Evolutionary conservation across 2,113 vertebrate genomes (phyloP).

Genomic region (Verasper variegatus): DNA sequence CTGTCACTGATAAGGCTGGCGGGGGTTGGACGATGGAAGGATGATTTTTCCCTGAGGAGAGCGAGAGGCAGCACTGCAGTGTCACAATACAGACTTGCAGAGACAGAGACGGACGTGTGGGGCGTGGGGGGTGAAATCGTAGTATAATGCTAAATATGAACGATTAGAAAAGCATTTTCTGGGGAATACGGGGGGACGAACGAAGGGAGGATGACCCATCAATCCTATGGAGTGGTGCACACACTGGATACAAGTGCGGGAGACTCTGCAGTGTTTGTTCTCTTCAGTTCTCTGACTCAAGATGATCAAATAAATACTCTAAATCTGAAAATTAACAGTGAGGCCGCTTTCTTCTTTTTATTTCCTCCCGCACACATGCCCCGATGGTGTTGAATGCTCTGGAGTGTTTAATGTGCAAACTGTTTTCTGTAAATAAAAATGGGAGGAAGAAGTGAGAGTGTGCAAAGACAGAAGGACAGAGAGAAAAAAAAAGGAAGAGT

Average conservation of each 20-base stretch:
- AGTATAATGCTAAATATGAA: conserved; percentile 47
- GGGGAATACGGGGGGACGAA: neutral
- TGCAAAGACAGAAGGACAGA: neutral
- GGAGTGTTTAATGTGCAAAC: conserved; percentile 59
- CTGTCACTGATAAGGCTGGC: conserved; percentile 73
- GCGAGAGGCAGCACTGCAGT: conserved; percentile 37
- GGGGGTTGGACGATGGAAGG: conserved; percentile 54
- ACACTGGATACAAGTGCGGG: conserved; percentile 23
- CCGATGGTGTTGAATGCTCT: conserved; percentile 28
- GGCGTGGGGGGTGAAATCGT: conserved; percentile 12
- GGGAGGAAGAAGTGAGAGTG: conserved; percentile 6
- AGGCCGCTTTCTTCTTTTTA: conserved; percentile 28
- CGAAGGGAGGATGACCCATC: conserved; percentile 15
- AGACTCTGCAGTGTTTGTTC: conserved; percentile 23
- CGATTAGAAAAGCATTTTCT: conserved; percentile 47
- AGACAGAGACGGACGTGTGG: conserved; percentile 11
- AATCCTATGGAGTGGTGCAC: conserved; percentile 13
- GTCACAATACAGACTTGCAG: conserved; percentile 49
- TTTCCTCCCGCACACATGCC: neutral
- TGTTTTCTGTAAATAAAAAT: conserved; percentile 38
- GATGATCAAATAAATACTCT: conserved; percentile 39
- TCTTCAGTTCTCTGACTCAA: conserved; percentile 12
- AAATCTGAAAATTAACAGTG: conserved; percentile 47
- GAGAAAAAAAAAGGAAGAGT: conserved; percentile 24
- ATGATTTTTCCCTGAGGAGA: conserved; percentile 69